phyloP scores from a whole-genome alignment of 2,797 vertebrate genomes.

The Galago senegalensis region DNA sequence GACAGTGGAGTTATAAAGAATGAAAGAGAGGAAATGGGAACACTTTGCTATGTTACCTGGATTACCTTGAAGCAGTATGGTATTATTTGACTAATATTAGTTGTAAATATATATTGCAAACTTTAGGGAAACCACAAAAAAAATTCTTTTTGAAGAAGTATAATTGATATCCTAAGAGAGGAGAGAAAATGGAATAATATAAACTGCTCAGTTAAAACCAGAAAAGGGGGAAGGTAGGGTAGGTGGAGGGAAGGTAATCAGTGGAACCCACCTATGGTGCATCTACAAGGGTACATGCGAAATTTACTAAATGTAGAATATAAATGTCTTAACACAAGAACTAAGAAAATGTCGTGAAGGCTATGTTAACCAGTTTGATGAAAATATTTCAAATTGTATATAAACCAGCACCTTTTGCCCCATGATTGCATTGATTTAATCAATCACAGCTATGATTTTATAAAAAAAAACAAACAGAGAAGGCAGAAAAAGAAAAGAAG shows the following conservation, averaged over 20 bases:
- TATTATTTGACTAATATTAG: neutral
- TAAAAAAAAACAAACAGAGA: neutral
- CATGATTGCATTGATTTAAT: no score
- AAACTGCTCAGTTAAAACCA: neutral
- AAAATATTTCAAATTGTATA: no score
- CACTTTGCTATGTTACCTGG: neutral
- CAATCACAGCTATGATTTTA: no score
- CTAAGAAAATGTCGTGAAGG: no score
- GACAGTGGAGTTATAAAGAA: neutral
- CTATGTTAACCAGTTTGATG: no score
- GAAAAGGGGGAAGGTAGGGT: neutral
- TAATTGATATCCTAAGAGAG: neutral
- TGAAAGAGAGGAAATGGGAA: neutral
- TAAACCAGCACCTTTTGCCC: no score
- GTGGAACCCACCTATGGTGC: no score
- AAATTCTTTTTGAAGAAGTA: neutral
- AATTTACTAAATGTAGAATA: no score
- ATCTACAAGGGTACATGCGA: no score
- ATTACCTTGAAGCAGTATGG: neutral
- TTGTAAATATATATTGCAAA: neutral
- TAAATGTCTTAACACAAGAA: no score
- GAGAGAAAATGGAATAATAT: slow-evolving; percentile 16
- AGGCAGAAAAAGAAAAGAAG: neutral
- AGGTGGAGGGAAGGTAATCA: no score
- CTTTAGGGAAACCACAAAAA: neutral